Conservation (phyloP, 2,888 invertebrate species). For the Apamea epomidion region DNA sequence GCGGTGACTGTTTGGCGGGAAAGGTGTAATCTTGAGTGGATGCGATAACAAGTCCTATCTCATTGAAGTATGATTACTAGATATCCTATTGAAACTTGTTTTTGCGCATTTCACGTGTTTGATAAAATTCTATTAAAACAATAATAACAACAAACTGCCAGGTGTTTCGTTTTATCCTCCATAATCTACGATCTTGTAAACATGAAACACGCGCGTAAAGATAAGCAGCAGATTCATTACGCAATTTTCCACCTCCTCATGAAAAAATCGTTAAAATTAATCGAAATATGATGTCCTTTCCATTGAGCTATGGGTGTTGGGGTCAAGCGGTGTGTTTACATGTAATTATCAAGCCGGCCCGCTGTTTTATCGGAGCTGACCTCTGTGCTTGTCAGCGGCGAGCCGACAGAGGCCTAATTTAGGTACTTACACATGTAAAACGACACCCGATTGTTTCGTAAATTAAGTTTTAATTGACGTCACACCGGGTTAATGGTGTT, state of each 20-base stretch:
- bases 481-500: conserved; percentile 31
- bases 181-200: not conserved
- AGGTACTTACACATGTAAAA: conserved; percentile 74
- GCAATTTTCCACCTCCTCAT: not conserved
- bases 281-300: conserved; percentile 56
- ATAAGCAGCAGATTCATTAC: conserved; percentile 20
- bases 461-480: conserved; percentile 68
- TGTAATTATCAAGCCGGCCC: conserved; percentile 79
- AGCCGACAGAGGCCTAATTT: conserved; percentile 77
- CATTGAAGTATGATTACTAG: conserved; percentile 34
- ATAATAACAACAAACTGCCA: conserved; percentile 10
- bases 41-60: conserved; percentile 48
- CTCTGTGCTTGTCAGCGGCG: conserved; percentile 67
- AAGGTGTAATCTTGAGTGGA: conserved; percentile 52
- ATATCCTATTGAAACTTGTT: conserved; percentile 16
- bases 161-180: not conserved
- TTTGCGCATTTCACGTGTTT: conserved; percentile 22
- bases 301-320: conserved; percentile 54
- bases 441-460: conserved; percentile 68
- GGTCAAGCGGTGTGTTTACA: conserved; percentile 76
- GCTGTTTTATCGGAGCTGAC: conserved; percentile 78
- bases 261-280: not conserved
- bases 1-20: conserved; percentile 58
- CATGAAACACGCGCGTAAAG: not conserved
- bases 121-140: conserved; percentile 13